phyloP scores from a whole-genome alignment of 1,140 invertebrate species.

The Drosophila bifasciata region DNA sequence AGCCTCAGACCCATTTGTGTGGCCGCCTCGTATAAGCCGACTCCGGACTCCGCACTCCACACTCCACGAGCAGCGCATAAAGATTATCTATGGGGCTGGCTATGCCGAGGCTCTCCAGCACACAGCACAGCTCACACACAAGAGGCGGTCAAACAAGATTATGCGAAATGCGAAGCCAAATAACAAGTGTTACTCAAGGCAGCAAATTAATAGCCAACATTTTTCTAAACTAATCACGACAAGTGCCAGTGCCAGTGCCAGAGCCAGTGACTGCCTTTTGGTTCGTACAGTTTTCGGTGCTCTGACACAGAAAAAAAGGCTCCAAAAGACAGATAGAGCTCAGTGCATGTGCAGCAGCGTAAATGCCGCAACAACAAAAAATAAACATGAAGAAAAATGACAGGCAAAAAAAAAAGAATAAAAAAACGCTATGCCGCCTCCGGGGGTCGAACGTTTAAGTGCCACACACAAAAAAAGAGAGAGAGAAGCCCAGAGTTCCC shows the following conservation, averaged over 20 bases:
- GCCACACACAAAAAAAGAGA: too few relatives aligned
- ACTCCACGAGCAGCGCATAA: slow-evolving; percentile 21
- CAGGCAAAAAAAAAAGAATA: slow-evolving; percentile 13
- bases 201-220: slow-evolving; percentile 68
- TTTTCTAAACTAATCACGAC: slow-evolving; percentile 69
- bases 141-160: slow-evolving; percentile 60
- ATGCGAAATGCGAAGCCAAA: slow-evolving; percentile 57
- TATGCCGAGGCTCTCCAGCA: slow-evolving; percentile 12
- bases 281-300: too few relatives aligned
- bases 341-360: slow-evolving; percentile 24
- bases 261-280: too few relatives aligned
- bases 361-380: slow-evolving; percentile 33
- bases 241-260: slow-evolving; percentile 28
- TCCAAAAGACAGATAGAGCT: slow-evolving; percentile 45
- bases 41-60: slow-evolving; percentile 5
- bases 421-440: slow-evolving; percentile 36
- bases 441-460: slow-evolving; percentile 28
- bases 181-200: slow-evolving; percentile 70
- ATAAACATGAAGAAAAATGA: slow-evolving; percentile 54
- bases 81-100: slow-evolving; percentile 58
- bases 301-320: slow-evolving; percentile 40
- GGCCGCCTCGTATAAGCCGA: slow-evolving; percentile 8
- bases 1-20: slow-evolving; percentile 43
- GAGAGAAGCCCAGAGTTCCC: too few relatives aligned
- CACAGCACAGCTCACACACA: slow-evolving; percentile 21